Conservation (phyloP, 2,797 vertebrate genomes). For the Anguilla anguilla region DNA sequence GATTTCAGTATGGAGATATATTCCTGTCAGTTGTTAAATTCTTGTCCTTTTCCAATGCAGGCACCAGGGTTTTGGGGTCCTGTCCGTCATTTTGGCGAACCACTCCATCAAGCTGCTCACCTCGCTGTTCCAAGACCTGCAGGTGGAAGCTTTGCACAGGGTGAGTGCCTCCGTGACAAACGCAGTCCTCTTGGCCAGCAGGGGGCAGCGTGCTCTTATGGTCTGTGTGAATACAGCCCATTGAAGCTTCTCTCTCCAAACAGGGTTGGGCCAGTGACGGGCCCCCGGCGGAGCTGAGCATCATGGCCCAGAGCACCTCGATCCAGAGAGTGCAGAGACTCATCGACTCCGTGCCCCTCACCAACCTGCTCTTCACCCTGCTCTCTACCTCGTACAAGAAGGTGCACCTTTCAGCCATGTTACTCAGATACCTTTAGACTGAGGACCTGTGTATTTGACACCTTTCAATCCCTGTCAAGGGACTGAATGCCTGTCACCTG, state of each 20-base stretch:
- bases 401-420: conserved; percentile 65
- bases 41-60: conserved; percentile 58
- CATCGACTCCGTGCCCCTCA: conserved; percentile 95
- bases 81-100: conserved; percentile 94
- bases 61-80: conserved; percentile 95
- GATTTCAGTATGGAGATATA: not conserved
- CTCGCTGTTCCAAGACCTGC: conserved; percentile 95
- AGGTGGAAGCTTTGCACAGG: conserved; percentile 93
- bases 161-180: conserved; percentile 61
- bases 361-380: conserved; percentile 90
- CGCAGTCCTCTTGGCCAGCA: not conserved
- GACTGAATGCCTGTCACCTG: not conserved
- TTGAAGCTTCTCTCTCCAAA: not conserved
- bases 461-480: not conserved
- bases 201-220: not conserved
- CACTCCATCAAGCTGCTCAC: conserved; percentile 93
- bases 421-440: not conserved
- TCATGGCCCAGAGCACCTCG: conserved; percentile 97
- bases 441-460: not conserved
- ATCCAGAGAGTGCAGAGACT: conserved; percentile 96
- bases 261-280: conserved; percentile 92
- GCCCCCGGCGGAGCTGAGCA: conserved; percentile 89
- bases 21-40: not conserved
- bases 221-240: not conserved
- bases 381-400: conserved; percentile 97